These are phyloP conservation scores for Cygnus buccinator DNA, from an alignment of 2,113 vertebrate species.

Conservation along the genomic window DNA sequence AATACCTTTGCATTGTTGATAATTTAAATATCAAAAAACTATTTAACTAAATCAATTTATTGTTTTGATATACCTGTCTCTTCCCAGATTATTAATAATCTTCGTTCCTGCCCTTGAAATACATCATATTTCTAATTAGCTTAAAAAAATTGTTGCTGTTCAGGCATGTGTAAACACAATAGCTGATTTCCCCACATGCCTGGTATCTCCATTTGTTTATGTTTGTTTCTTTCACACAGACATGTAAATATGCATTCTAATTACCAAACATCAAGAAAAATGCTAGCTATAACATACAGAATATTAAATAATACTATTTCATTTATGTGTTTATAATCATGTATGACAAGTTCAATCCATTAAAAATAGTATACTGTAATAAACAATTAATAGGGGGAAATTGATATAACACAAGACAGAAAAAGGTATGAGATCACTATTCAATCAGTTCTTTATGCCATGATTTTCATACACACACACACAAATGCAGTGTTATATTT, in stretches of 20 bases:
- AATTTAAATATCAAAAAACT: not conserved
- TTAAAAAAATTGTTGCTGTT: slow-evolving; percentile 7
- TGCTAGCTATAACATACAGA: not conserved
- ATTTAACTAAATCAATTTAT: not conserved
- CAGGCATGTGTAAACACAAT: not conserved
- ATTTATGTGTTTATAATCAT: not conserved
- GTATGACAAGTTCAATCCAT: not conserved
- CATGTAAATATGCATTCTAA: not conserved
- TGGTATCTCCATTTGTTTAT: not conserved
- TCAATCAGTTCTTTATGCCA: not conserved
- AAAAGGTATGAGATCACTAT: not conserved
- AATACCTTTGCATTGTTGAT: not conserved
- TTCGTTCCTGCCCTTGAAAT: slow-evolving; percentile 8
- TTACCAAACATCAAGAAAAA: not conserved
- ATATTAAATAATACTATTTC: not conserved
- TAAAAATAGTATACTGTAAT: not conserved
- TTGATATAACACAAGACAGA: not conserved
- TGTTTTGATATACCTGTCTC: not conserved
- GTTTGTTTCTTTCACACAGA: not conserved
- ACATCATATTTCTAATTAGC: not conserved
- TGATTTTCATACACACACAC: not conserved
- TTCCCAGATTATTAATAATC: not conserved
- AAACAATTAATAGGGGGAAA: not conserved
- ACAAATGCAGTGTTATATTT: not conserved
- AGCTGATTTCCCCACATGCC: not conserved